phyloP scores from a whole-genome alignment of 2,113 vertebrate species.

The Myrmecobius fasciatus region DNA sequence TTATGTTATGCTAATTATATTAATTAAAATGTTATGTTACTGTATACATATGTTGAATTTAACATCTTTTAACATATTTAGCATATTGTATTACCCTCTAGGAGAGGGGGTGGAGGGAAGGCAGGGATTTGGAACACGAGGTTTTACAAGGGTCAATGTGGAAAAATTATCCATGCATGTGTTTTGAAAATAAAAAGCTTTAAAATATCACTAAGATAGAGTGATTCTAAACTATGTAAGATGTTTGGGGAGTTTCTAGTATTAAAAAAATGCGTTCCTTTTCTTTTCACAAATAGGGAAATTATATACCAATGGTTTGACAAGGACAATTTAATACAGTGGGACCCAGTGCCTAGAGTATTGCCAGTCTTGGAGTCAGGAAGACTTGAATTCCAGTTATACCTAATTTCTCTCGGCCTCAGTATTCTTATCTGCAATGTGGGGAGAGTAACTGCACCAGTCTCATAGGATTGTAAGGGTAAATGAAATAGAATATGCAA shows the following conservation, averaged over 20 bases:
- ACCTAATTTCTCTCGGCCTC: not conserved
- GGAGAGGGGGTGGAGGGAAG: too few relatives aligned
- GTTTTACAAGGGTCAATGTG: too few relatives aligned
- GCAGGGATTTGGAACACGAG: too few relatives aligned
- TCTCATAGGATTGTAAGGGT: not conserved
- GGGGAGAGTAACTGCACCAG: not conserved
- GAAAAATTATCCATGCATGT: too few relatives aligned
- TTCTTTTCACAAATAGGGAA: not conserved
- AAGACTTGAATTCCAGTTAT: not conserved
- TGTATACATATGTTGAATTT: too few relatives aligned
- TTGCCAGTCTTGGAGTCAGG: not conserved
- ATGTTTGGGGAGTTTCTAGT: not conserved
- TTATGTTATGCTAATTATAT: not conserved
- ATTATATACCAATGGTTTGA: not conserved
- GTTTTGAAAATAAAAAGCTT: too few relatives aligned
- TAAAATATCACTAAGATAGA: not conserved
- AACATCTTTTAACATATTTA: too few relatives aligned
- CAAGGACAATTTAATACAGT: not conserved
- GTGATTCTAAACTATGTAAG: not conserved
- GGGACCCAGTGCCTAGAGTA: not conserved
- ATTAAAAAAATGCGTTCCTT: not conserved
- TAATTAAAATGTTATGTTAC: not conserved
- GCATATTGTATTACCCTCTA: too few relatives aligned
- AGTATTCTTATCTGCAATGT: not conserved
- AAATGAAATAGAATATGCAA: not conserved